A percentile compares a stretch with the other conserved stretches of the same genome.
These are phyloP conservation scores for Drosophila neotestacea DNA, from an alignment of 2,888 invertebrate genomes.

Conservation along the genomic window DNA sequence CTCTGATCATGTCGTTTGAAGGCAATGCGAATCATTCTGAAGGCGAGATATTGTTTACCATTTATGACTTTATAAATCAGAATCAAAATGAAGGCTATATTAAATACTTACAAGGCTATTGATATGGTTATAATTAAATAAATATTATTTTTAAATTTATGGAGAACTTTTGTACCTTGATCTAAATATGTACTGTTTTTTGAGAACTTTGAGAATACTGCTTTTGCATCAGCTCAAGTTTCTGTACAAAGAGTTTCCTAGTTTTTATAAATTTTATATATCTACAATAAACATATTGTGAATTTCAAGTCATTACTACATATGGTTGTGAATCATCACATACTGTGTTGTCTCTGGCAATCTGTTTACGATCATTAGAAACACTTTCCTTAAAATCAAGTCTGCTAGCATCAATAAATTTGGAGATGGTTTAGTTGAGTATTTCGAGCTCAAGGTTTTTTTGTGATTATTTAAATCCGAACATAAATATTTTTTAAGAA, in stretches of 20 bases:
- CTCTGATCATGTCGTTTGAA: constrained; percentile 12
- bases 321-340: no score
- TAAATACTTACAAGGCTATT: constrained; percentile 1
- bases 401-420: no score
- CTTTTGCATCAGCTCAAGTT: neutral
- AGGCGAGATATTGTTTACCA: constrained; percentile 20
- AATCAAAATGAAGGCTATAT: constrained; percentile 2
- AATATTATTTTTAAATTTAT: neutral
- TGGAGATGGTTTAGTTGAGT: no score
- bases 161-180: neutral
- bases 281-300: no score
- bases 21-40: constrained; percentile 8
- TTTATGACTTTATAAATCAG: constrained; percentile 4
- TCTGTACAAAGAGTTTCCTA: neutral
- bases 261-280: no score
- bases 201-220: neutral
- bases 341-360: no score
- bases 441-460: no score
- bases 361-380: no score
- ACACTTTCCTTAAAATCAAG: no score
- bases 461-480: no score
- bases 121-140: neutral
- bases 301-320: no score
- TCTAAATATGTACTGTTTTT: neutral
- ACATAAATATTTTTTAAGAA: no score